Evolutionary conservation across 2,797 vertebrate species (phyloP).

Genomic region (Manis javanica): DNA sequence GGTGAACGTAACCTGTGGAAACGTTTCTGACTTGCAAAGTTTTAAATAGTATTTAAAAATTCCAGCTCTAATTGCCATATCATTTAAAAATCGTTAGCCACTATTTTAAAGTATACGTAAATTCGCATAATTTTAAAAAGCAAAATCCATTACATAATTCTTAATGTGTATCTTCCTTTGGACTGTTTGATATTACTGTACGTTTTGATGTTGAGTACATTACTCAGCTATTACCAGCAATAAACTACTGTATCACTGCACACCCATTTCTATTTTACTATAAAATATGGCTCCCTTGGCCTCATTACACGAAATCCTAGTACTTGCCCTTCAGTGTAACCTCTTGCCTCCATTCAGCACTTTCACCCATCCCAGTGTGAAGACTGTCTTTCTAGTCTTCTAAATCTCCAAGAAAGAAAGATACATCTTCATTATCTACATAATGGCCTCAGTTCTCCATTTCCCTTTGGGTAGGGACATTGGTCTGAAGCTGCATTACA

Average conservation of each 20-base stretch:
- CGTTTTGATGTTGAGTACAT: conserved; percentile 4
- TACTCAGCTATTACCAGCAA: neutral
- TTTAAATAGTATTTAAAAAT: conserved; percentile 80
- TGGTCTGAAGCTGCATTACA: neutral
- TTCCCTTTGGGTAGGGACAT: neutral
- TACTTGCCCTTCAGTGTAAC: neutral
- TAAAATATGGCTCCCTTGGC: neutral
- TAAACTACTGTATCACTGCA: neutral
- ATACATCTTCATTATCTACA: neutral
- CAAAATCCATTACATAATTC: conserved; percentile 69
- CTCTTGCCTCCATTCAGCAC: neutral
- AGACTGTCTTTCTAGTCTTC: neutral
- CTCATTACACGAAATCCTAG: neutral
- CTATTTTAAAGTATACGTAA: conserved; percentile 45
- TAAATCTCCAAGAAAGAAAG: neutral
- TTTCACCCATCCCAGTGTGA: neutral
- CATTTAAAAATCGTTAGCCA: conserved; percentile 76
- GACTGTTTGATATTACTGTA: neutral
- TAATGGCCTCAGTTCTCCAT: neutral
- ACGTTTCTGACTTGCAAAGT: conserved; percentile 75
- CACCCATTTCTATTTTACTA: neutral
- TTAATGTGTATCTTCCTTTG: neutral
- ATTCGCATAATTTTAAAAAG: conserved; percentile 62
- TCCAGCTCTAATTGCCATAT: conserved; percentile 74
- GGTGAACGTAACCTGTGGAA: conserved; percentile 73